phyloP scores from a whole-genome alignment of 2,113 vertebrate species.

The Myotis lucifugus region DNA sequence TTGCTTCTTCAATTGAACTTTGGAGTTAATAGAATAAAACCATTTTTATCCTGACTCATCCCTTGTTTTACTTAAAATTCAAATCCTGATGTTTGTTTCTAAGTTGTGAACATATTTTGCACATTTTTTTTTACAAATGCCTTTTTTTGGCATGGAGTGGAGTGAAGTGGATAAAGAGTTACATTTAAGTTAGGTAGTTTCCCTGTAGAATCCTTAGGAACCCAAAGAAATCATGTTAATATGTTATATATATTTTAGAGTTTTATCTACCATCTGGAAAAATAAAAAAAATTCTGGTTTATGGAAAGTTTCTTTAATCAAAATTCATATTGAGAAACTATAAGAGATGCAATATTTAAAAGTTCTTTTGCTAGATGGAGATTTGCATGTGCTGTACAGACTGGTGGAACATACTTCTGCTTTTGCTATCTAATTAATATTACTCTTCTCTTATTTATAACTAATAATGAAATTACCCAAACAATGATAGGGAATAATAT shows the following conservation, averaged over 20 bases:
- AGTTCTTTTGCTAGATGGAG: not conserved
- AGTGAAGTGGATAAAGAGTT: not conserved
- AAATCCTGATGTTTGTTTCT: not conserved
- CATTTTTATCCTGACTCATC: not conserved
- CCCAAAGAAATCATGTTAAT: not conserved
- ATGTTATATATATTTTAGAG: not conserved
- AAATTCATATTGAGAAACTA: conserved; percentile 13
- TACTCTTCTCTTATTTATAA: conserved; percentile 24
- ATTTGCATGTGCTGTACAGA: not conserved
- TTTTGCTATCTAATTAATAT: not conserved
- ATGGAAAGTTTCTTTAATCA: conserved; percentile 17
- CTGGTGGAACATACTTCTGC: not conserved
- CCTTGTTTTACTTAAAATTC: not conserved
- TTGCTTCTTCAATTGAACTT: not conserved
- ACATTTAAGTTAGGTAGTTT: not conserved
- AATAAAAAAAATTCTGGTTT: not conserved
- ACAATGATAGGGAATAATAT: not conserved
- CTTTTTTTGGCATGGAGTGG: not conserved
- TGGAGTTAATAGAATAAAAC: conserved; percentile 2
- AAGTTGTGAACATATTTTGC: not conserved
- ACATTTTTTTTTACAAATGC: not conserved
- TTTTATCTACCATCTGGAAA: not conserved
- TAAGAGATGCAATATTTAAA: not conserved
- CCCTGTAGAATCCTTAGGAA: not conserved
- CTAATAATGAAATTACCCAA: not conserved